These are phyloP conservation scores for Euschistus heros DNA, from an alignment of 1,140 invertebrate genomes.

Conservation along the genomic window DNA sequence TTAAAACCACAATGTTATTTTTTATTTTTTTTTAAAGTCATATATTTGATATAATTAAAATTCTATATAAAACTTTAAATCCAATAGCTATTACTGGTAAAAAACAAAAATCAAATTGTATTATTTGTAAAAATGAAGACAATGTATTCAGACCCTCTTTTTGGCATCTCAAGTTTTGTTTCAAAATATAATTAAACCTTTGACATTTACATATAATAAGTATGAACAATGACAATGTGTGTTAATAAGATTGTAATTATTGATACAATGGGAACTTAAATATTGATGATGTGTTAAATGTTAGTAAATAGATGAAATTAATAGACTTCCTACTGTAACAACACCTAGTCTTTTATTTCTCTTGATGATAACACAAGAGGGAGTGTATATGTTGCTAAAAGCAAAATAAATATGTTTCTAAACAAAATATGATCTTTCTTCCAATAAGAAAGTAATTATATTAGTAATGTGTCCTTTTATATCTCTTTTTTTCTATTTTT, in stretches of 20 bases:
- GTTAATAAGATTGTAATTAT: constrained; percentile 7
- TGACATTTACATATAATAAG: background rate
- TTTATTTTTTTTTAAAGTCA: too few relatives aligned
- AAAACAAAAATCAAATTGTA: too few relatives aligned
- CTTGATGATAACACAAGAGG: constrained; percentile 5
- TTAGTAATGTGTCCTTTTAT: too few relatives aligned
- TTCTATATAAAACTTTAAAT: too few relatives aligned
- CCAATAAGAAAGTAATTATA: too few relatives aligned
- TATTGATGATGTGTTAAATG: constrained; percentile 11
- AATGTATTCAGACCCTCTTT: too few relatives aligned
- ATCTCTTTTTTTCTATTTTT: too few relatives aligned
- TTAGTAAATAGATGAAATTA: constrained; percentile 4
- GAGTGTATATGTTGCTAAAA: constrained; percentile 15
- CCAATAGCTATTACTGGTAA: too few relatives aligned
- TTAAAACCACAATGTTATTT: too few relatives aligned
- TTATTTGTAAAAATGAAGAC: too few relatives aligned
- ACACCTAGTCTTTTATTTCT: constrained; percentile 8
- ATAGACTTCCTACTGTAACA: constrained; percentile 1
- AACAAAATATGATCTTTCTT: background rate
- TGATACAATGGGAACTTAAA: background rate
- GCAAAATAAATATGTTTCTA: constrained; percentile 14
- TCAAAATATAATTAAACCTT: background rate
- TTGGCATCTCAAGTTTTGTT: background rate
- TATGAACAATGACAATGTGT: background rate
- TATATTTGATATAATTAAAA: too few relatives aligned